Conservation (phyloP, 2,113 vertebrate species). For the Eptatretus burgeri region DNA sequence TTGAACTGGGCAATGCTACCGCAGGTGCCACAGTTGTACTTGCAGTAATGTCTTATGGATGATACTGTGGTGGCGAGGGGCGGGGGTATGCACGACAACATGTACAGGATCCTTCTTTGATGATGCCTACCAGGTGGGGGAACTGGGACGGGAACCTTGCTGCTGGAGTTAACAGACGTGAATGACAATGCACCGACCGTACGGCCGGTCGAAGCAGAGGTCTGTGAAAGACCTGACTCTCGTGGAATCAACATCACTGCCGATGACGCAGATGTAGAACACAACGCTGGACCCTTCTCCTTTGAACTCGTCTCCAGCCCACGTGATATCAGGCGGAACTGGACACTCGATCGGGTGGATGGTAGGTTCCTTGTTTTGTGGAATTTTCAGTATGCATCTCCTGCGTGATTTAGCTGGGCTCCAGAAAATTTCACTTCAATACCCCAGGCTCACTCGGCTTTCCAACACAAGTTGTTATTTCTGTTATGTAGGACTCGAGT, state of each 20-base stretch:
- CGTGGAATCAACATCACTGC: slow-evolving; percentile 73
- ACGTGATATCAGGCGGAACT: slow-evolving; percentile 47
- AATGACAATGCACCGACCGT: slow-evolving; percentile 74
- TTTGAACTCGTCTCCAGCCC: slow-evolving; percentile 59
- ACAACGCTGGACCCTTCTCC: slow-evolving; percentile 66
- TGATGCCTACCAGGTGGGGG: slow-evolving; percentile 21
- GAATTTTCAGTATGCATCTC: background rate
- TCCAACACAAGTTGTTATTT: slow-evolving; percentile 9
- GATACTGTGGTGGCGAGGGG: background rate
- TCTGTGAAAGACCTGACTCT: slow-evolving; percentile 48
- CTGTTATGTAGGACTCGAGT: slow-evolving; percentile 21
- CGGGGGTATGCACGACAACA: background rate
- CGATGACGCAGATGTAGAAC: slow-evolving; percentile 46
- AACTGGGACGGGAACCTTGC: slow-evolving; percentile 70
- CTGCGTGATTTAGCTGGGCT: slow-evolving; percentile 14
- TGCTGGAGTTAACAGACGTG: slow-evolving; percentile 79
- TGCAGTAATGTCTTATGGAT: slow-evolving; percentile 12
- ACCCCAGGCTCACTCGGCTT: background rate
- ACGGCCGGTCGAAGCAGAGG: slow-evolving; percentile 55
- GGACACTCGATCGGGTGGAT: slow-evolving; percentile 59
- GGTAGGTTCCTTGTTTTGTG: slow-evolving; percentile 24
- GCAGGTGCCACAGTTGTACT: slow-evolving; percentile 19
- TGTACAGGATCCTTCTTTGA: background rate
- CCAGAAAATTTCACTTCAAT: slow-evolving; percentile 8
- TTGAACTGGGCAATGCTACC: slow-evolving; percentile 20